Evolutionary conservation across 2,797 vertebrate genomes (phyloP), one percentile per base, ranked within the genome.

Genomic region (Caiman crocodilus): DNA sequence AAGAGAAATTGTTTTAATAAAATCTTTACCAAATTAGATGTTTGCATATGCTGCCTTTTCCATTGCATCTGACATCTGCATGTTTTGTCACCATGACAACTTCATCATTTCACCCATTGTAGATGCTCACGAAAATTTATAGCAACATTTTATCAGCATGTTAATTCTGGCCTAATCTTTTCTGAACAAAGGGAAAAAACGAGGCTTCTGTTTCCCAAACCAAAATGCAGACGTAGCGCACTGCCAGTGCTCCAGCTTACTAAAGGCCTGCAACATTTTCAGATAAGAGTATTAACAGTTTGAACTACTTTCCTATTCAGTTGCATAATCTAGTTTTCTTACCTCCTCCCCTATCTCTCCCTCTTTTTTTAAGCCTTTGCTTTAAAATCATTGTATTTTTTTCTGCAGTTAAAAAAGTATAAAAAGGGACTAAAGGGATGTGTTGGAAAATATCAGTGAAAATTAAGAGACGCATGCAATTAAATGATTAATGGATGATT

Each of bases 1-100:
- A 94, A 79, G 17, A 35, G 30, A 69, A 69, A 32, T 57, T 78
- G 30, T 17, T 79, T 88, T 90, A 85, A 79, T 65, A 79, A 86
- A 92, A n/a, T 74, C 28, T 88, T 94, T 71, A 86, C 35, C 81
- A 81, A 91, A 92, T 65, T 76, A 91, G 84, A 85, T 50, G 60
- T 57, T 85, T 76, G 60, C 76, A 67, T 79, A 78, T 65, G 63
- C 42, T 77, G 79, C 76, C 76, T 89, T 28, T 74, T 89, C 21
- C 59, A 85, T 94, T 92, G 76, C 78, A 25, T 59, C 90, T 92
- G 93, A 95, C 84, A 90, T 82, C 67, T 77, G 65, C 74, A 57
- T 82, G 76, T 95, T 64, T 84, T 65, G 92, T 98, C 92, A 89
- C 97, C 95, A 96, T 96, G 96, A 95, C 95, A 97, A 96, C 87